Evolutionary conservation across 1,140 invertebrate species (phyloP).

Genomic region (Lordiphosa clarofinis): DNA sequence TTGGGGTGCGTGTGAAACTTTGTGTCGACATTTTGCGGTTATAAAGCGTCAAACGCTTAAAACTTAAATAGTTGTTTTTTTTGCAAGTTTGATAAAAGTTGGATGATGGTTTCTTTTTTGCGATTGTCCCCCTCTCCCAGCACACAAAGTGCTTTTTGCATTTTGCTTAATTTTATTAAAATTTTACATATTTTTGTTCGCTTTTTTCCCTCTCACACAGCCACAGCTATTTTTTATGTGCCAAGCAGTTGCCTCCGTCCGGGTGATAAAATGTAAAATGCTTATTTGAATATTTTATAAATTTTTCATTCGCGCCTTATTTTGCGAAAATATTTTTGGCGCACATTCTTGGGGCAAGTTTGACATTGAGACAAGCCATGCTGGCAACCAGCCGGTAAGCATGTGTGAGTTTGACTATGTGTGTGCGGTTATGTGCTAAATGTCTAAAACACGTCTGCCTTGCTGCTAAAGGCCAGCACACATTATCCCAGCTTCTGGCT

Average conservation of each 20-base stretch:
- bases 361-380: constrained; percentile 44
- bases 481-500: constrained; percentile 40
- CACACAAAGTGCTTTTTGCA: constrained; percentile 13
- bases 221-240: constrained; percentile 42
- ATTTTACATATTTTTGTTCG: constrained; percentile 45
- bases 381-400: constrained; percentile 1
- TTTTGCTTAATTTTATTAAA: constrained; percentile 48
- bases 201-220: constrained; percentile 18
- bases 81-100: constrained; percentile 49
- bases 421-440: constrained; percentile 52
- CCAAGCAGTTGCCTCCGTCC: constrained; percentile 27
- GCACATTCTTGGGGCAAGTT: constrained; percentile 66
- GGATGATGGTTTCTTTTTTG: constrained; percentile 1
- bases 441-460: constrained; percentile 61
- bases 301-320: constrained; percentile 77
- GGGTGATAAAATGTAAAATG: constrained; percentile 59
- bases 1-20: constrained; percentile 56
- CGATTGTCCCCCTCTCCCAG: background rate
- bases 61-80: constrained; percentile 68
- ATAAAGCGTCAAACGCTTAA: constrained; percentile 76
- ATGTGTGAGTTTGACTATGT: constrained; percentile 17
- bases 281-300: constrained; percentile 77
- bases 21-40: constrained; percentile 71
- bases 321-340: constrained; percentile 69
- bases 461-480: constrained; percentile 37